These are phyloP conservation scores for Drosophila prosaltans DNA, from an alignment of 1,140 invertebrate species.

Conservation along the genomic window DNA sequence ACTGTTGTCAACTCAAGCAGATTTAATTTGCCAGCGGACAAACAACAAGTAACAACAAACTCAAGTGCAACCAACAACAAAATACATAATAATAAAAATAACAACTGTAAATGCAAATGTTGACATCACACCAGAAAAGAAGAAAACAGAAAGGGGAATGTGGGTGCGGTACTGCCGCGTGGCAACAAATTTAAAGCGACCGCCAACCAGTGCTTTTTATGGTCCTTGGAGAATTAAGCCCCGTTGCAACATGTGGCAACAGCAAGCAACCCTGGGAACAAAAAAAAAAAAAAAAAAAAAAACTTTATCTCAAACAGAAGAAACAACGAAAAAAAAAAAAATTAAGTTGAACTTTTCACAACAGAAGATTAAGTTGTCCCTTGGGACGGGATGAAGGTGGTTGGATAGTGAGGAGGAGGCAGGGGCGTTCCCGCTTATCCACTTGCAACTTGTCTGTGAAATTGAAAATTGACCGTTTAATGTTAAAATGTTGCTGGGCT, in stretches of 20 bases:
- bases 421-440: slow-evolving; percentile 1
- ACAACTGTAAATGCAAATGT: slow-evolving; percentile 76
- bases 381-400: slow-evolving; percentile 33
- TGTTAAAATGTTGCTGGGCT: slow-evolving; percentile 36
- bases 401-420: background rate
- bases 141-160: background rate
- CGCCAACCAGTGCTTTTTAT: slow-evolving; percentile 48
- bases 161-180: slow-evolving; percentile 38
- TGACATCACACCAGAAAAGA: slow-evolving; percentile 68
- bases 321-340: slow-evolving; percentile 25
- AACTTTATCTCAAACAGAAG: slow-evolving; percentile 71
- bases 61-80: slow-evolving; percentile 72
- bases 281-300: slow-evolving; percentile 18
- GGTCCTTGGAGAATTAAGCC: slow-evolving; percentile 69
- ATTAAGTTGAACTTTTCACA: slow-evolving; percentile 68
- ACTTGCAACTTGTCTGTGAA: slow-evolving; percentile 71
- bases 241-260: slow-evolving; percentile 57
- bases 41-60: slow-evolving; percentile 62
- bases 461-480: slow-evolving; percentile 83
- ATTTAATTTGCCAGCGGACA: slow-evolving; percentile 78
- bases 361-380: slow-evolving; percentile 81
- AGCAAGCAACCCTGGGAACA: slow-evolving; percentile 63
- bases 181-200: slow-evolving; percentile 56
- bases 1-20: slow-evolving; percentile 80
- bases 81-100: slow-evolving; percentile 42